Evolutionary conservation across 2,888 invertebrate genomes (phyloP).

Genomic region (Oscheius sp.): DNA sequence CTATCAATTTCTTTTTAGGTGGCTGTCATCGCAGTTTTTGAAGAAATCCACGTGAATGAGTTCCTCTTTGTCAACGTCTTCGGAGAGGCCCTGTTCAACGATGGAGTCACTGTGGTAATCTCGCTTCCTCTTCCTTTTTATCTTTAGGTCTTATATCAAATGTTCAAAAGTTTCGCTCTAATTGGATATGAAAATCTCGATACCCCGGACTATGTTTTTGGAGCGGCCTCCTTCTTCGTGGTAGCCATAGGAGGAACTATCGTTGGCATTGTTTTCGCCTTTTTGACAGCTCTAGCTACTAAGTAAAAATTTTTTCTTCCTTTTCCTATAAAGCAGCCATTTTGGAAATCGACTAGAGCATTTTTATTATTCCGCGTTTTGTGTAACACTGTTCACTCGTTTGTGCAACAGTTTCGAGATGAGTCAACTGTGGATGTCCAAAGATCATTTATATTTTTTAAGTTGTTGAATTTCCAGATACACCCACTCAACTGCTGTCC

Average conservation of each 20-base stretch:
- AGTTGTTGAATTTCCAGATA: no score
- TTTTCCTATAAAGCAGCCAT: no score
- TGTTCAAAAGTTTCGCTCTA: constrained; percentile 61
- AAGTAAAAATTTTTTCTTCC: no score
- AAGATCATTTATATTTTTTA: no score
- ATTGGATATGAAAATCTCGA: constrained; percentile 60
- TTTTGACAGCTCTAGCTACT: constrained; percentile 59
- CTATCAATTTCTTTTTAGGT: constrained; percentile 25
- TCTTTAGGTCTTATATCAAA: constrained; percentile 57
- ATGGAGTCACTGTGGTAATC: constrained; percentile 87
- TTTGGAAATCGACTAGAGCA: not conserved
- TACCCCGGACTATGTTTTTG: constrained; percentile 37
- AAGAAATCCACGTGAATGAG: constrained; percentile 82
- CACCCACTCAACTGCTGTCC: constrained; percentile 86
- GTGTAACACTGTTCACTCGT: no score
- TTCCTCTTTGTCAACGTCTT: constrained; percentile 97
- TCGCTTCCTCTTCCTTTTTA: not conserved
- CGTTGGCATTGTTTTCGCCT: constrained; percentile 66
- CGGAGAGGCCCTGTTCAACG: constrained; percentile 95
- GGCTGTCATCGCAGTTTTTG: constrained; percentile 56
- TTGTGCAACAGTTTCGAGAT: no score
- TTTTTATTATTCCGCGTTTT: constrained; percentile 17
- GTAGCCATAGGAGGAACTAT: constrained; percentile 66
- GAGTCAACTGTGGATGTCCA: no score
- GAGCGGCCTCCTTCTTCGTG: constrained; percentile 62